Base-by-base conservation (phyloP, 2,888 invertebrate species). In the Drosophila vallismaia region DNA sequence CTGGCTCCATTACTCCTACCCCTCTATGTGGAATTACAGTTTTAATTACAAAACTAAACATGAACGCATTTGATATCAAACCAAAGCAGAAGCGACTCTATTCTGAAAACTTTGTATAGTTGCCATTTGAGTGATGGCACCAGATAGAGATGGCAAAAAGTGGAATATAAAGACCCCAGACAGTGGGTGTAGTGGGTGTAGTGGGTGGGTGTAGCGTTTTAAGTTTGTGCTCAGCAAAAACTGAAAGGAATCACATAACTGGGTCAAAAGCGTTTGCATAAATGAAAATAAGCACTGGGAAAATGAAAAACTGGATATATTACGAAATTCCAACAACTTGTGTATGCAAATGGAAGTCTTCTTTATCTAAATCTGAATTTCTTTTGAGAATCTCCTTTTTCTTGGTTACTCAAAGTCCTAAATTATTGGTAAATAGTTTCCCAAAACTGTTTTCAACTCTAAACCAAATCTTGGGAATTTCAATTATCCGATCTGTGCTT, bases 21-120 rank as follows among this genome's bases (percentile, higher is more conserved):
- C 49, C 29, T 28, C 51, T 40, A 7, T 53, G 74, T 74, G 57
- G 84, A 71, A 84, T 81, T 81, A 81, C 82, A 73, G 77, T 85
- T 83, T 85, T 83, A 85, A 83, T 85, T 83, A 82, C 77, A 76
- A 77, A 83, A 76, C 82, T 82, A 82, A 83, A 79, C 79, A 76
- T 85, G 79, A 85, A 83, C 85, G 82, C 79, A 77, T 82, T 79
- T 79, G 79, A 85, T 82, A 85, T 85, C 82, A 77, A 63, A 71
- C 57, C 51, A 57, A 57, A 63, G 42, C 71, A 71, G 58, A 59
- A 70, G 71, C 72, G 63, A 62, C 70, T 67, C 28, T 42, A 10
- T 40, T 59, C 71, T 60, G 31, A 58, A 55, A 60, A 64, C 57
- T 51, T 28, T 19, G 56, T 28, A 28, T 28, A 28, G 28, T 64